Evolutionary conservation across 2,888 invertebrate genomes (phyloP), one percentile per base, ranked within the genome.

Genomic region (Caenorhabditis uteleia): DNA sequence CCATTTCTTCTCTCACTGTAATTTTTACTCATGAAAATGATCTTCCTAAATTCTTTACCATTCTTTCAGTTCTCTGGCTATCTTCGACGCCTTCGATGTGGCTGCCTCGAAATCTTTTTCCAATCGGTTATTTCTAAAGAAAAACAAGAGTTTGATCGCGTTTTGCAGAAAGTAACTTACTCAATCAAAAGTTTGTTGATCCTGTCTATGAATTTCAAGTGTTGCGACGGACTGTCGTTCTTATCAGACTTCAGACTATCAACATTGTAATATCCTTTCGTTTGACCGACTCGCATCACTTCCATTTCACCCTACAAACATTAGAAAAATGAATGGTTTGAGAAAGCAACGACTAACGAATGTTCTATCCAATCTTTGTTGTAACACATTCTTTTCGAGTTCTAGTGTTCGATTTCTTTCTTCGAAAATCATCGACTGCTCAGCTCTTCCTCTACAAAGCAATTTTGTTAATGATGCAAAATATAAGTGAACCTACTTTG

Each of bases 331-430:
- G 20, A 42, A 23, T 20, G n/a, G n/a, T 42, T 42, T 10, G 26
- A 44, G n/a, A n/a, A n/a, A n/a, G n/a, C n/a, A n/a, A n/a, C n/a
- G n/a, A 54, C 53, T 54, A 6, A 64, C 66, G 29, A 66, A 66
- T 5, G 59, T 50, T 29, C 42, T 49, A 26, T 66, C 66, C 29
- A 66, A 23, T 23, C 38, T 33, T 18, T 55, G 39, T 34, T 65
- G 58, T 12, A 65, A 43, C 27, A 34, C n/a, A 25, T 46, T 44
- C 18, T 65, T 65, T 18, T 66, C 54, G 8, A 51, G 14, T 27
- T 66, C 56, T 14, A 66, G 21, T 2, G 50, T 40, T 10, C 61
- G 47, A 25, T 61, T 62, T 2, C 38, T 26, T 16, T 68, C 62
- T 38, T 62, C 68, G 2, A 62, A 10, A 6, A 68, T 14, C 55